These are phyloP conservation scores for Aspiorhynchus laticeps DNA, from an alignment of 2,113 vertebrate genomes.

Conservation along the genomic window DNA sequence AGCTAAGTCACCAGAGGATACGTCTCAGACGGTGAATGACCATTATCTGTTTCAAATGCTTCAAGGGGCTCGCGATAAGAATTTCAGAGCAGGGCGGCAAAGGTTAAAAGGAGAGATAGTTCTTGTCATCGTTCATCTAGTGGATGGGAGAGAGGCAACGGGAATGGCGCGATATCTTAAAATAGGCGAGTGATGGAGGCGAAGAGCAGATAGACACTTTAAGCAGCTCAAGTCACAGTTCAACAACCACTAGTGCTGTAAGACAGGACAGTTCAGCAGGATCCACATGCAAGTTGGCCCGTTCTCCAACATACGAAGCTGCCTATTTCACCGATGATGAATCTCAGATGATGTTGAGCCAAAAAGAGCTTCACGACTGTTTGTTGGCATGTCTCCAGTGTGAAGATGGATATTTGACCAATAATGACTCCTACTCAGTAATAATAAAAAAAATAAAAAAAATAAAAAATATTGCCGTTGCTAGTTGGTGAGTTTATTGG, in stretches of 20 bases:
- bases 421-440: background rate
- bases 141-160: constrained; percentile 65
- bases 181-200: constrained; percentile 77
- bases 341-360: constrained; percentile 5
- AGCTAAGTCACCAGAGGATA: constrained; percentile 46
- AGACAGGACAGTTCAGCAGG: constrained; percentile 68
- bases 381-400: background rate
- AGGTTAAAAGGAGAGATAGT: constrained; percentile 79
- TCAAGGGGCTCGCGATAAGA: constrained; percentile 70
- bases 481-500: background rate
- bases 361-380: constrained; percentile 21
- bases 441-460: too few species aligned
- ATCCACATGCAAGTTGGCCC: constrained; percentile 67
- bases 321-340: constrained; percentile 43
- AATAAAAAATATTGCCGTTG: too few species aligned
- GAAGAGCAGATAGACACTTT: constrained; percentile 65
- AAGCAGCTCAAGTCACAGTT: constrained; percentile 70
- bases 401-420: background rate
- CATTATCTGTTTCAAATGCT: constrained; percentile 70
- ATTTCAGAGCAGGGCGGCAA: constrained; percentile 66
- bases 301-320: constrained; percentile 59
- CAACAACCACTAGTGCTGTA: constrained; percentile 66
- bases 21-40: constrained; percentile 46
- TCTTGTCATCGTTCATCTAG: constrained; percentile 70
- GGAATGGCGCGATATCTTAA: constrained; percentile 70